These are phyloP conservation scores for Anguilla megastoma DNA, from an alignment of 2,797 vertebrate species.

Conservation along the genomic window DNA sequence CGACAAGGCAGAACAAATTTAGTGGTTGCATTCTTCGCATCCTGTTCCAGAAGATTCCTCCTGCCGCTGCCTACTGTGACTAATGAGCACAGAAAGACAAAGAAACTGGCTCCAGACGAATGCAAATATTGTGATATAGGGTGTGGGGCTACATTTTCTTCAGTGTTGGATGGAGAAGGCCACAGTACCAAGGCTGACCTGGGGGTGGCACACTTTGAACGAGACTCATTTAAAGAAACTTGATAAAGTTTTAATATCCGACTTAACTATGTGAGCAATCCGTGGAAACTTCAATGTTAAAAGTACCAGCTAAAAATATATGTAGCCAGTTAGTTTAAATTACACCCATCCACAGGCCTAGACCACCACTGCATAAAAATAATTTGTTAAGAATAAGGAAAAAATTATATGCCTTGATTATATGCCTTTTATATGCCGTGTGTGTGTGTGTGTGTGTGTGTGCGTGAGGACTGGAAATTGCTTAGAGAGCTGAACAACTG, in stretches of 20 bases:
- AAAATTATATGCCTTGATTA: background rate
- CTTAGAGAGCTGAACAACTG: no score
- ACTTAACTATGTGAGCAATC: background rate
- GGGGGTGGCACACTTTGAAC: background rate
- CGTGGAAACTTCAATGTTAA: background rate
- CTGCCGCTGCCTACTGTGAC: background rate
- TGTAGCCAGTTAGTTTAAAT: background rate
- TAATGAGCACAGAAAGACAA: slow-evolving; percentile 10
- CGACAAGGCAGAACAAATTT: background rate
- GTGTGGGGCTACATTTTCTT: background rate
- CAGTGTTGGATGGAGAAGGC: background rate
- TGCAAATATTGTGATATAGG: background rate
- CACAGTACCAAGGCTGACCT: background rate
- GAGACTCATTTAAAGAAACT: background rate
- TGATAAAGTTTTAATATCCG: background rate
- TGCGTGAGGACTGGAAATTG: background rate
- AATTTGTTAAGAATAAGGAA: background rate
- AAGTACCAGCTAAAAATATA: background rate
- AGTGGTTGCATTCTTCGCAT: background rate
- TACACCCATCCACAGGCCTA: background rate
- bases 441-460: background rate
- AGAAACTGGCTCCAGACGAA: background rate
- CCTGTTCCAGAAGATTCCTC: background rate
- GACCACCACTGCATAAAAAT: background rate
- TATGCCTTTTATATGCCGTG: background rate